Base-by-base conservation (phyloP, 2,113 vertebrate genomes). In the Hyaena hyaena region DNA sequence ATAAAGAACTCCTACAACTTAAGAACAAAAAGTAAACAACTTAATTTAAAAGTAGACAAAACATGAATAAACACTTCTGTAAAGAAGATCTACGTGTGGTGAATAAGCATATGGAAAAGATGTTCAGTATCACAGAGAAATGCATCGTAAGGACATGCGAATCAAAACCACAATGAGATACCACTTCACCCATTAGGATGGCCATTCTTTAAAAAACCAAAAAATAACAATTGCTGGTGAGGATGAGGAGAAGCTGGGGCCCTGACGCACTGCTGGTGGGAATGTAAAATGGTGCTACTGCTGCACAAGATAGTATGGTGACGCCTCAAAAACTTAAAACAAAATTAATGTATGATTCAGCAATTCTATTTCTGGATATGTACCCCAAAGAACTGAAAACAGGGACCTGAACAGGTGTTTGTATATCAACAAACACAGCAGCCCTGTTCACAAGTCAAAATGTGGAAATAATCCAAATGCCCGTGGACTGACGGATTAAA, bases 141-240 rank as follows among this genome's bases (percentile, higher is more conserved):
- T 68, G 28, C 31, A 82, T 39, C 61, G 43, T 0, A 48, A 35
- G 21, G 48, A 95, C 71, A 89, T 86, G 28, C 10, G 93, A 93
- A 69, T 77, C 66, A 95, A 89, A 97, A 82, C n/a, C 65, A 90
- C 26, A 66, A 35, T 16, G 33, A 82, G 26, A 58, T 45, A 77
- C 28, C 24, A 39, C 11, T 86, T 94, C 6, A 79, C 9, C 66
- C 48, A 89, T 19, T 17, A 90, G 85, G 58, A 86, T 50, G 24
- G 65, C n/a, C 87, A 89, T 16, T 35, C 89, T 31, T 39, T 39
- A 83, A 80, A 39, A 39, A 87, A 50, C 6, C 28, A 83, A 61
- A 90, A 83, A 63, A 35, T 35, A 87, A 50, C 12, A 81, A 23
- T 0, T 81, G 7, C 48, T 85, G 61, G 39, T 76, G 16, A 91